Base-by-base conservation (phyloP, 2,888 invertebrate genomes). In the Conistra vaccinii region DNA sequence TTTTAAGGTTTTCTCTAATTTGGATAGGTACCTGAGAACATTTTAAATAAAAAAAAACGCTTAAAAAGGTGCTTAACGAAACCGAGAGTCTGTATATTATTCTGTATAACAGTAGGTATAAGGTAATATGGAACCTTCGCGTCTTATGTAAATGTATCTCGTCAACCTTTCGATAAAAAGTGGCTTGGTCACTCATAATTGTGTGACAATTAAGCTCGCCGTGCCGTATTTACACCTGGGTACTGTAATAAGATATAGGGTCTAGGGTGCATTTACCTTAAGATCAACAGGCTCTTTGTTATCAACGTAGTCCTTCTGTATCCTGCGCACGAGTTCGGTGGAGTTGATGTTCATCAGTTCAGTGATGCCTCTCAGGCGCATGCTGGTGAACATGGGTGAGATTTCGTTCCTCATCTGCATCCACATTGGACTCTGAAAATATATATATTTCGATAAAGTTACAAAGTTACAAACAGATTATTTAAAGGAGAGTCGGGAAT, bases 331-430 rank as follows among this genome's bases (percentile, higher is more conserved):
- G 6, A 95, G 87, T 76, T 95, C 90, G 4, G 80, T 82, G 0
- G 94, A 91, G 73, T 95, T 95, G 6, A 86, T 79, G 72, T 95
- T 95, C 95, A 95, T 95, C n/a, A 95, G 88, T 60, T 94, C 92
- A 0, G 94, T 92, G 58, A 93, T 80, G 29, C 84, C 85, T 76
- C 90, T 92, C 66, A 95, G 83, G 0, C 94, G 90, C 26, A 88
- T 67, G 3, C 93, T 89, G 0, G 95, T 95, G 78, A 95, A 95
- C 92, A 95, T 91, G 1, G 95, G 93, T 0, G 94, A 91, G 2
- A 95, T 68, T 32, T 94, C 92, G 29, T 91, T 90, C 53, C 94
- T 89, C 89, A 95, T 91, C 48, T 89, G 78, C 0, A 88, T 76
- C 95, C 95, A 95, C 78, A 89, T 88, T 32, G 95, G 95, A 69